Evolutionary conservation across 2,113 vertebrate species (phyloP), one percentile per base, ranked within the genome.

Genomic region (Caloenas nicobarica): DNA sequence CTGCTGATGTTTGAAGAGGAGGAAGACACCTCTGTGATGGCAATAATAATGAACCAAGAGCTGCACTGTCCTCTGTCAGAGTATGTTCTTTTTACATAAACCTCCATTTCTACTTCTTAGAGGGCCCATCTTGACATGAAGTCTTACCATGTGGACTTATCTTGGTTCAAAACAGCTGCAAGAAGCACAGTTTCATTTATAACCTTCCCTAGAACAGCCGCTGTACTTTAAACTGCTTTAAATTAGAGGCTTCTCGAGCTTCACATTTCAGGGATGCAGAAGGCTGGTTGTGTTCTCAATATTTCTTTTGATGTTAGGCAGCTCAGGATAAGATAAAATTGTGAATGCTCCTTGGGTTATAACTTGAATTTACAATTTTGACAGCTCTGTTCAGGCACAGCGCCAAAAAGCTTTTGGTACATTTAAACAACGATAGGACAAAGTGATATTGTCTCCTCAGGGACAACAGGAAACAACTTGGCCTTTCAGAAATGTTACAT

Each of bases 361-460:
- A 92, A 89, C 96, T 97, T 93, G 95, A 97, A 97, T 97, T 97
- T 96, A 95, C 88, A 95, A 91, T 95, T 90, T 89, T 97, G 96
- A 97, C 96, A 96, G 96, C 61, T 93, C 84, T 79, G 71, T 71
- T 94, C 74, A 53, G 88, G 91, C 90, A 54, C 60, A 69, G 81
- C 0, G 31, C 96, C 95, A 93, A 85, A 93, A 96, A 93, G 50
- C 87, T 93, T 89, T 92, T 2, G 19, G 74, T 95, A 92, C 72
- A 44, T 95, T 97, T 95, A 97, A 96, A 89, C 94, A 96, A 94
- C 0, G 26, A 95, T 96, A 94, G 81, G 65, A 96, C 0, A 1
- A 95, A 90, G 68, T 86, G 91, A 96, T 97, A 96, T 68, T 93
- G 71, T 81, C 76, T 97, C 96, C 94, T 96, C 81, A 95, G 95